Base-by-base conservation (phyloP, 2,113 vertebrate species). In the Numenius arquata region DNA sequence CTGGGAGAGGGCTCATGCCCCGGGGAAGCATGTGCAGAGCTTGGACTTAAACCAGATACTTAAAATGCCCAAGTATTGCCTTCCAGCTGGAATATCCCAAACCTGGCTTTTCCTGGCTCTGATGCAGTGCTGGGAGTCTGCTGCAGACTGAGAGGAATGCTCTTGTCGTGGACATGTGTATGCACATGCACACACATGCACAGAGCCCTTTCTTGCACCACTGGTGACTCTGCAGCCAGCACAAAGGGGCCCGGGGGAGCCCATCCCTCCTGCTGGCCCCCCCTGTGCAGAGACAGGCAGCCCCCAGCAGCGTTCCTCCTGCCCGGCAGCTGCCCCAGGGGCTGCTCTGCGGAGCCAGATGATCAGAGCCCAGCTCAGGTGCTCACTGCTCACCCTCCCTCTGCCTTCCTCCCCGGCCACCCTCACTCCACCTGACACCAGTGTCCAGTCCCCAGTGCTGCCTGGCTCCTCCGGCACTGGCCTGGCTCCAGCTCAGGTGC, bases 381-480 rank as follows among this genome's bases (percentile, higher is more conserved):
- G 34, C 38, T 68, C 2, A 0, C 34, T 43, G 45, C 32, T 85
- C 25, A 22, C 40, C 34, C 17, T 21, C 52, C n/a, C 16, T 19
- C 56, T n/a, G 11, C 20, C 34, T 36, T 40, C 62, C 36, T 40
- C 30, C 59, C n/a, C 4, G 1, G 32, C 25, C 38, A 55, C 7
- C 52, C 56, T 72, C 62, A 7, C 47, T 45, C 9, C 48, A 18
- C 4, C 15, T 45, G 61, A 38, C 68, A 40, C 15, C 6, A 11
- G 22, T 0, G 10, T n/a, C n/a, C n/a, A n/a, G n/a, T n/a, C n/a
- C 38, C 25, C 15, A 7, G 43, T 1, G 0, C 66, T 32, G 52
- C 56, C 45, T 0, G 0, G 12, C 5, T 66, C 7, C 29, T 40
- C 34, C 4, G 0, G 48, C 30, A 29, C 32, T 1, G 0, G 34